Evolutionary conservation across 2,888 invertebrate genomes (phyloP).

Genomic region (Myathropa florea): DNA sequence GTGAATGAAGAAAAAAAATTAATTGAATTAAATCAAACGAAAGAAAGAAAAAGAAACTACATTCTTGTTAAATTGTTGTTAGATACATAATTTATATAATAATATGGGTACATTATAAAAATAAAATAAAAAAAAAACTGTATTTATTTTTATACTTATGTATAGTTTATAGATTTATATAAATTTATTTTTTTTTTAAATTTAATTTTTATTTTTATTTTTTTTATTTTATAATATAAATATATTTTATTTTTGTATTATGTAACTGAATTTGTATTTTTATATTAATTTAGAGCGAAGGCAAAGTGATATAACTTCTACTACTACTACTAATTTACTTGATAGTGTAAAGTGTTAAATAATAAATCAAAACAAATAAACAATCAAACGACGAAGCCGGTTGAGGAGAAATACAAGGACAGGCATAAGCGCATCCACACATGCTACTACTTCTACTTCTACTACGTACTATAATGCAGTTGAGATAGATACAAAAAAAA

Average conservation of each 20-base stretch:
- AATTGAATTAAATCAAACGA: not conserved
- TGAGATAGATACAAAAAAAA: conserved; percentile 17
- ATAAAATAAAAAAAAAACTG: conserved; percentile 60
- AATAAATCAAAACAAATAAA: conserved; percentile 14
- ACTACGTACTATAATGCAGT: conserved; percentile 26
- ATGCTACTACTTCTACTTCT: conserved; percentile 22
- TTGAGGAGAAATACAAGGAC: not conserved
- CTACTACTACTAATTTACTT: conserved; percentile 64
- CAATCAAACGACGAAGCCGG: not conserved
- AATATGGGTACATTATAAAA: conserved; percentile 60
- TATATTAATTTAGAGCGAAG: conserved; percentile 68
- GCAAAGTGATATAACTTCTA: conserved; percentile 70
- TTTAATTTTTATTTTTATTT: conserved; percentile 15
- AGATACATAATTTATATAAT: conserved; percentile 70
- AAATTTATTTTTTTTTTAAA: conserved; percentile 23
- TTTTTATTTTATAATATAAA: conserved; percentile 10
- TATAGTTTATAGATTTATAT: conserved; percentile 62
- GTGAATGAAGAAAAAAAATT: conserved; percentile 32
- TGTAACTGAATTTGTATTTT: conserved; percentile 65
- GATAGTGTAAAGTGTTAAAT: conserved; percentile 49
- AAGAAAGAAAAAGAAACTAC: conserved; percentile 41
- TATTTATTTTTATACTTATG: conserved; percentile 69
- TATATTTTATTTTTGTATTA: conserved; percentile 37
- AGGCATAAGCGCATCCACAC: conserved; percentile 64
- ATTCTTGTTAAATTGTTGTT: conserved; percentile 71